Conservation (phyloP, 2,113 vertebrate genomes). For the Genyomyrus donnyi region DNA sequence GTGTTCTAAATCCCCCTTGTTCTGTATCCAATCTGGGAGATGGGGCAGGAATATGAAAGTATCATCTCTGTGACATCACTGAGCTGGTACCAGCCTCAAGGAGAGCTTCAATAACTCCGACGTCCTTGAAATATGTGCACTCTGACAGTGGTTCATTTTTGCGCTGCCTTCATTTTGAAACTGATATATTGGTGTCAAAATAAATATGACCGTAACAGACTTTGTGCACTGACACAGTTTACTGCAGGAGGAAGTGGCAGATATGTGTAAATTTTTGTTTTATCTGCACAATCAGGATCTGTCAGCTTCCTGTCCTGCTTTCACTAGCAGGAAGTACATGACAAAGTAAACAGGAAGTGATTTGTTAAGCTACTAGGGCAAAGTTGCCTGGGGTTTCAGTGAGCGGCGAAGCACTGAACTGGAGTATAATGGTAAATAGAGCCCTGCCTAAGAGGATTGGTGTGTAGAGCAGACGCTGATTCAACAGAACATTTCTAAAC, state of each 20-base stretch:
- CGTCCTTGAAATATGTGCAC: not conserved
- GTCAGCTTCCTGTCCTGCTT: not conserved
- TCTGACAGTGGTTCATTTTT: not conserved
- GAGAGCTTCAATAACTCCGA: not conserved
- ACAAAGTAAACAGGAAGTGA: slow-evolving; percentile 10
- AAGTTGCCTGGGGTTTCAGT: not conserved
- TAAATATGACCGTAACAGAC: not conserved
- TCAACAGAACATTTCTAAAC: not conserved
- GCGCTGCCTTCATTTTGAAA: not conserved
- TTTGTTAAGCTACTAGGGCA: not conserved
- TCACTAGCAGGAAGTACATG: not conserved
- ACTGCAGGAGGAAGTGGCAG: not conserved
- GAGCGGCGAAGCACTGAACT: not conserved
- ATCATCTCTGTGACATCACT: not conserved
- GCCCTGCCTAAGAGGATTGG: not conserved
- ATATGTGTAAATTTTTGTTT: not conserved
- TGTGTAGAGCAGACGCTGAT: not conserved
- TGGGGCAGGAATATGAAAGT: not conserved
- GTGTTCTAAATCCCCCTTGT: not conserved
- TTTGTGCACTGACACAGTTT: not conserved
- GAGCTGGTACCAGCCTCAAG: not conserved
- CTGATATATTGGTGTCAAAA: not conserved
- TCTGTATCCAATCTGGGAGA: not conserved
- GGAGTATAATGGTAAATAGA: not conserved
- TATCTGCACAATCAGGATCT: not conserved